Conservation (phyloP, 2,888 invertebrate genomes). For the Spisula solida region DNA sequence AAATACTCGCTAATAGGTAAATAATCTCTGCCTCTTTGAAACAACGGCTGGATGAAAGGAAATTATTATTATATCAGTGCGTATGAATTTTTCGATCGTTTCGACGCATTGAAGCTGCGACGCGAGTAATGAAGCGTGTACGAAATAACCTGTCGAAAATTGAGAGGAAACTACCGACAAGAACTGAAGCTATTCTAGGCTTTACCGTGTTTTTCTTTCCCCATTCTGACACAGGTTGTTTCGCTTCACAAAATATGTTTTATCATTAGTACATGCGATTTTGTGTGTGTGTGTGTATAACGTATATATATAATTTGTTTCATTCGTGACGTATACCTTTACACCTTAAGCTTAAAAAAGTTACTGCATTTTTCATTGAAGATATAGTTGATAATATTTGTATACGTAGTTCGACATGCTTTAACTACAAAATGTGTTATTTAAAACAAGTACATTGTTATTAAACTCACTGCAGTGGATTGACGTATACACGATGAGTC, state of each 20-base stretch:
- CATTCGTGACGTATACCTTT: not conserved
- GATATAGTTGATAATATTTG: not conserved
- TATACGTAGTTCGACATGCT: not conserved
- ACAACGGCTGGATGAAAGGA: not conserved
- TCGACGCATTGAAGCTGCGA: slow-evolving; percentile 8
- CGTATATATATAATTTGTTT: not conserved
- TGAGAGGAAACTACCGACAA: not conserved
- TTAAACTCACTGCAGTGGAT: not conserved
- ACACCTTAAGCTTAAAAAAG: slow-evolving; percentile 6
- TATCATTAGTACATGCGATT: slow-evolving; percentile 28
- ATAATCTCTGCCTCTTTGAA: not conserved
- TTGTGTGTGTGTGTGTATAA: slow-evolving; percentile 9
- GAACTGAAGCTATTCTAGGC: not conserved
- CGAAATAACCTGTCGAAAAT: slow-evolving; percentile 6
- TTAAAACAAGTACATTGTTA: not conserved
- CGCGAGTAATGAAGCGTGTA: slow-evolving; percentile 23
- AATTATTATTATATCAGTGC: not conserved
- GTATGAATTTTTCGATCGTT: slow-evolving; percentile 17
- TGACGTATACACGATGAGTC: not conserved
- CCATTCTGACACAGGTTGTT: slow-evolving; percentile 26
- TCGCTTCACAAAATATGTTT: slow-evolving; percentile 40
- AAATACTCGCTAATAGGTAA: slow-evolving; percentile 14
- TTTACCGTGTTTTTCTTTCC: slow-evolving; percentile 16
- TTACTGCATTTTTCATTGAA: slow-evolving; percentile 19
- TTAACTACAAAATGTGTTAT: slow-evolving; percentile 1